These are phyloP conservation scores for Eremobia ochroleuca DNA, from an alignment of 2,888 invertebrate species.

Conservation along the genomic window DNA sequence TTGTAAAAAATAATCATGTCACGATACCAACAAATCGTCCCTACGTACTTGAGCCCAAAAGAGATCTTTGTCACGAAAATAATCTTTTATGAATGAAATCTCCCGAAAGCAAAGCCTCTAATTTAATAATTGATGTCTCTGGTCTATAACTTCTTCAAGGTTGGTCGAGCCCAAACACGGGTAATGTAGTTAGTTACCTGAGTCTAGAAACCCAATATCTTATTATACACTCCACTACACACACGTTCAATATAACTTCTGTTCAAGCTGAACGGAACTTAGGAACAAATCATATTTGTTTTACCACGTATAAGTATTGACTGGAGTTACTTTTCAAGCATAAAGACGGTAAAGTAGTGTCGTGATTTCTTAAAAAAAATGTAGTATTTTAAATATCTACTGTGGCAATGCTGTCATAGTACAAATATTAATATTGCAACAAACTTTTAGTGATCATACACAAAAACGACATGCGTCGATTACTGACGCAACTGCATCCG, in stretches of 20 bases:
- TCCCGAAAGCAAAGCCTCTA: neutral
- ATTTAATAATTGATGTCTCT: constrained; percentile 27
- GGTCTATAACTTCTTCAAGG: constrained; percentile 25
- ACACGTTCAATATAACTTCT: constrained; percentile 35
- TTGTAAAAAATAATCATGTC: neutral
- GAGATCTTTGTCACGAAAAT: constrained; percentile 4
- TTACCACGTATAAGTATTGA: neutral
- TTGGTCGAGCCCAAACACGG: neutral
- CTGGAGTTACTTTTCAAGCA: neutral
- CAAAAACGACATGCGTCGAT: too few species aligned
- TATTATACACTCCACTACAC: constrained; percentile 41
- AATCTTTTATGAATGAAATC: constrained; percentile 6
- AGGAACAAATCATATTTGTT: constrained; percentile 19
- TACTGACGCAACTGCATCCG: neutral
- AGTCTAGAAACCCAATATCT: constrained; percentile 46
- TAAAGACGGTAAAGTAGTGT: neutral
- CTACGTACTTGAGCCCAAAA: neutral
- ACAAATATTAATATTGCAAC: neutral
- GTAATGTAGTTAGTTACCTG: constrained; percentile 42
- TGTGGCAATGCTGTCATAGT: neutral
- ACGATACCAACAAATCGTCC: neutral
- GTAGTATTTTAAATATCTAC: neutral
- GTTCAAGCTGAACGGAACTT: constrained; percentile 20
- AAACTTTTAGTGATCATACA: neutral
- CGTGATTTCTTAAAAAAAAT: neutral